A percentile compares a stretch with the other conserved stretches of the same genome.
Conservation (phyloP, 2,888 invertebrate species). For the Drosophila mimetica region DNA sequence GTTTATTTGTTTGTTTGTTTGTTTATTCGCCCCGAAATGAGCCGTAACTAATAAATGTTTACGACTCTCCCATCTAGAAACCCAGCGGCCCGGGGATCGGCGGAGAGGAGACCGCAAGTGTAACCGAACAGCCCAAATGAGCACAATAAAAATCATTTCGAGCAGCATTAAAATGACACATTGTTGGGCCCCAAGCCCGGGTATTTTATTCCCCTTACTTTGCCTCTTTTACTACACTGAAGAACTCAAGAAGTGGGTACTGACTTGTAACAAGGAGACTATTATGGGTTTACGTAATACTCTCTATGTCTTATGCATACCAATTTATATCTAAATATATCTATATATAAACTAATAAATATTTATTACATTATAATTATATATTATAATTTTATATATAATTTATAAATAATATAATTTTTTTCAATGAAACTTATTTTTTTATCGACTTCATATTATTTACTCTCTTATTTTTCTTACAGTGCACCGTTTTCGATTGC, state of each 20-base stretch:
- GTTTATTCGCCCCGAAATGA: slow-evolving; percentile 58
- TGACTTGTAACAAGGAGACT: too few relatives aligned
- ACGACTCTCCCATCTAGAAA: slow-evolving; percentile 45
- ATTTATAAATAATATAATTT: too few relatives aligned
- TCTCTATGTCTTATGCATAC: too few relatives aligned
- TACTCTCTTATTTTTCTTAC: too few relatives aligned
- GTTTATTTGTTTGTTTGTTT: slow-evolving; percentile 63
- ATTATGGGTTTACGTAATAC: too few relatives aligned
- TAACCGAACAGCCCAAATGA: slow-evolving; percentile 47
- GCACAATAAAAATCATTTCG: slow-evolving; percentile 66
- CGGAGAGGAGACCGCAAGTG: slow-evolving; percentile 36
- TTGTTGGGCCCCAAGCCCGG: slow-evolving; percentile 40
- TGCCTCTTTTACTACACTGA: not conserved
- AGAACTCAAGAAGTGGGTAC: not conserved
- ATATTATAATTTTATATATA: too few relatives aligned
- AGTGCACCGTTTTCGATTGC: slow-evolving; percentile 12
- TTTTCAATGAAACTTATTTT: too few relatives aligned
- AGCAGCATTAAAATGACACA: slow-evolving; percentile 76
- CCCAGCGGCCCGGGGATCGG: slow-evolving; percentile 2
- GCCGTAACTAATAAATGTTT: slow-evolving; percentile 79
- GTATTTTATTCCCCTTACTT: not conserved
- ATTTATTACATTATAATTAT: too few relatives aligned
- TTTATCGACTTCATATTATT: too few relatives aligned
- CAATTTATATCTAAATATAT: too few relatives aligned
- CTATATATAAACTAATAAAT: too few relatives aligned